These are phyloP conservation scores for Thecocarcelia acutangulata DNA, from an alignment of 2,888 invertebrate genomes.

Conservation along the genomic window DNA sequence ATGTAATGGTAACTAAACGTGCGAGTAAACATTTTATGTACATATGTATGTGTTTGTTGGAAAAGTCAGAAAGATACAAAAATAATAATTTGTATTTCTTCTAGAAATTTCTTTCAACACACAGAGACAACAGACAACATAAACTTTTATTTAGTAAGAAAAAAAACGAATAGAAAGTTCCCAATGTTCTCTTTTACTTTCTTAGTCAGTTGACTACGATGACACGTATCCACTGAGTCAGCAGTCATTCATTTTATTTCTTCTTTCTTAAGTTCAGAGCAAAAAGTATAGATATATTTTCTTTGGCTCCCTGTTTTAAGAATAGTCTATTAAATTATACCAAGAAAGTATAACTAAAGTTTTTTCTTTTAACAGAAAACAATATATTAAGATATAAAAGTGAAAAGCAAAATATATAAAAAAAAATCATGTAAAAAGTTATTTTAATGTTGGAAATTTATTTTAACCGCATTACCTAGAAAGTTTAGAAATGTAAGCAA, in stretches of 20 bases:
- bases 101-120: slow-evolving; percentile 27
- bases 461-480: slow-evolving; percentile 43
- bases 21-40: slow-evolving; percentile 13
- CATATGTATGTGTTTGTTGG: not conserved
- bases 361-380: slow-evolving; percentile 39
- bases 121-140: not conserved
- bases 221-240: slow-evolving; percentile 65
- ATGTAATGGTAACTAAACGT: not conserved
- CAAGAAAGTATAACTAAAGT: slow-evolving; percentile 11
- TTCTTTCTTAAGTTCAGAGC: not conserved
- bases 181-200: slow-evolving; percentile 21
- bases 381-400: slow-evolving; percentile 32
- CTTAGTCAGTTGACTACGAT: slow-evolving; percentile 34
- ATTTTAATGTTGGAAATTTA: slow-evolving; percentile 43
- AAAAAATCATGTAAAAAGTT: slow-evolving; percentile 10
- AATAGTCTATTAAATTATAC: slow-evolving; percentile 48
- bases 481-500: slow-evolving; percentile 32
- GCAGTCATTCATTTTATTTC: slow-evolving; percentile 41
- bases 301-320: not conserved
- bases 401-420: not conserved
- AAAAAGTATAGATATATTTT: not conserved
- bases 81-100: not conserved
- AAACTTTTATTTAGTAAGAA: slow-evolving; percentile 39
- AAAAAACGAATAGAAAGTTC: slow-evolving; percentile 39
- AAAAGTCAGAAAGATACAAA: slow-evolving; percentile 20